phyloP scores from a whole-genome alignment of 2,888 invertebrate genomes.

The Helleia helle region DNA sequence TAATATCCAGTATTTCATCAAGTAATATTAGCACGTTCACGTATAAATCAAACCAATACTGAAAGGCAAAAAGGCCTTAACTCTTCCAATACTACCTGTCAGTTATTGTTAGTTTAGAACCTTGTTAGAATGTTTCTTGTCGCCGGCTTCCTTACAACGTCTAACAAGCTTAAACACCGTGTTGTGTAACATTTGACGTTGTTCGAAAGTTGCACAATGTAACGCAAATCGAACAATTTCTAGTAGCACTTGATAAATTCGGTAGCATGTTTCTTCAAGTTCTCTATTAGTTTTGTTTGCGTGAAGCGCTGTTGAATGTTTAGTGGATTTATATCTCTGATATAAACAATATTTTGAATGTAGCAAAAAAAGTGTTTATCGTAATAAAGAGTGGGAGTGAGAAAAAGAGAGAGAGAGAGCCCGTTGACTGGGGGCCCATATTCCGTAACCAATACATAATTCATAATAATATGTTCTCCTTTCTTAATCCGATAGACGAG shows the following conservation, averaged over 20 bases:
- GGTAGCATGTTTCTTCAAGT: neutral
- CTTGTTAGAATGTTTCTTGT: neutral
- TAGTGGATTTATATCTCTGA: too few relatives aligned
- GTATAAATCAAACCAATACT: neutral
- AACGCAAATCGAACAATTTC: constrained; percentile 5
- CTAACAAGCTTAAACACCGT: neutral
- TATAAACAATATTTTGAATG: too few relatives aligned
- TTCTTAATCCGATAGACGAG: too few relatives aligned
- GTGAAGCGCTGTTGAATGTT: neutral
- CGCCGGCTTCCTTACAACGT: neutral
- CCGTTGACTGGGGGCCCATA: too few relatives aligned
- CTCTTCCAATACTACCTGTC: neutral
- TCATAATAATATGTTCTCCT: too few relatives aligned
- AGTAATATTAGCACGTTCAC: neutral
- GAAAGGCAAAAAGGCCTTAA: neutral
- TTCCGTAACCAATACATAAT: too few relatives aligned
- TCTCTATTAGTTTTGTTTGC: constrained; percentile 3
- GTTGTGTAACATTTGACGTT: neutral
- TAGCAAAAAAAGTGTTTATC: too few relatives aligned
- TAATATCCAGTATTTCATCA: too few relatives aligned
- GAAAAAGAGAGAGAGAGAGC: too few relatives aligned
- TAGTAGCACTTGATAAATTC: constrained; percentile 3
- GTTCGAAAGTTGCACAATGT: constrained; percentile 2
- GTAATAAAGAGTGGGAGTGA: too few relatives aligned
- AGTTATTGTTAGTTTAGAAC: neutral